Evolutionary conservation across 2,888 invertebrate genomes (phyloP), one percentile per base, ranked within the genome.

Genomic region (Leptothorax acervorum): DNA sequence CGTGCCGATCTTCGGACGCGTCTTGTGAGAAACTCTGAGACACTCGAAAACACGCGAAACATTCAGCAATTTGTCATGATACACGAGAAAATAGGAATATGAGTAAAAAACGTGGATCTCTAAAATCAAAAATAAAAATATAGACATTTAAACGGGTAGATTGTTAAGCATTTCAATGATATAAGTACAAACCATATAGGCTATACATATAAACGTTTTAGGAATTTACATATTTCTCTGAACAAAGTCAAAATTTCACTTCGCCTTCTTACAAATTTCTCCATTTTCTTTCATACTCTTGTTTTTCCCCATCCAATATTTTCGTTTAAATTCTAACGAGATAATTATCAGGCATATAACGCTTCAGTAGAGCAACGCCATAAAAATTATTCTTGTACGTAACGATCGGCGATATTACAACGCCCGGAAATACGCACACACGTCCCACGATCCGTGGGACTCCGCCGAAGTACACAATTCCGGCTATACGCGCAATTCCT

Each of bases 401-500:
- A 60, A 81, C 57, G 60, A 60, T 62, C 71, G 45, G 70, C 48
- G 39, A 71, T 62, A 57, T 79, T 79, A 35, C 53, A 39, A 62
- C 48, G 23, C 23, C 28, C 23, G 31, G 55, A 42, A 39, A 78
- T n/a, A 55, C 71, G 23, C 68, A 31, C 18, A 53, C 31, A 18
- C 35, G 45, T 15, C 5, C 39, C 28, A 48, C 71, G 79, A 48
- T 81, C 79, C 48, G 60, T 60, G 48, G 60, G 71, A 81, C 79
- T 81, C 60, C 39, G 79, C 18, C 79, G 71, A 81, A 81, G 79
- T 81, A 81, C 79, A 81, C 79, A 81, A 81, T 81, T 81, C 79
- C 71, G 79, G 79, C 71, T 81, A 83, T 88, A 90, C 87, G 91
- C 91, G 91, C 92, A 92, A 93, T 93, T 94, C 93, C 92, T 93